Evolutionary conservation across 2,797 vertebrate genomes (phyloP).

Genomic region (Aphelocoma californica): DNA sequence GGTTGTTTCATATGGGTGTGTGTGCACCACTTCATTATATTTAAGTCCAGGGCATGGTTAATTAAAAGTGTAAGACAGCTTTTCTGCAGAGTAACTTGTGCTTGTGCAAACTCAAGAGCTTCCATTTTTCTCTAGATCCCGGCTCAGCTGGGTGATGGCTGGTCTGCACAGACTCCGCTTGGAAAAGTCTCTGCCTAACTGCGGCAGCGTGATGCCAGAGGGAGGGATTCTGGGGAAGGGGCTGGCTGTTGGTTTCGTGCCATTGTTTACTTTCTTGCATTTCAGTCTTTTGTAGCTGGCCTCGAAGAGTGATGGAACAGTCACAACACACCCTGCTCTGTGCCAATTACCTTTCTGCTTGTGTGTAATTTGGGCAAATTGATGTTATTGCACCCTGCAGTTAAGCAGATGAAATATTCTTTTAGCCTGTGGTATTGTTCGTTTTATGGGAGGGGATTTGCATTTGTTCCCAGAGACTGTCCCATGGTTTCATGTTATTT

Average conservation of each 20-base stretch:
- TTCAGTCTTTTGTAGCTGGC: conserved; percentile 56
- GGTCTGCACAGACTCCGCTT: neutral
- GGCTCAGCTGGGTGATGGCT: neutral
- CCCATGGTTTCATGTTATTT: rapidly evolving
- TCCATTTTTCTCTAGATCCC: neutral
- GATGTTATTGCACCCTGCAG: conserved; percentile 40
- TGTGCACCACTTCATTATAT: neutral
- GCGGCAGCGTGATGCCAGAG: conserved; percentile 51
- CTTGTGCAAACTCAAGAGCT: neutral
- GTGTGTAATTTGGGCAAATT: conserved; percentile 57
- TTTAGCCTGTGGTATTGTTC: neutral
- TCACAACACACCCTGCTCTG: conserved; percentile 42
- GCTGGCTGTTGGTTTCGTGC: conserved; percentile 51
- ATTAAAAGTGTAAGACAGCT: neutral
- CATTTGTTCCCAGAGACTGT: neutral
- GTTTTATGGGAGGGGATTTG: neutral
- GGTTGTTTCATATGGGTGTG: neutral
- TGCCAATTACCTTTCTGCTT: conserved; percentile 56
- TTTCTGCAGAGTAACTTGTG: neutral
- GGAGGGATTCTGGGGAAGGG: conserved; percentile 61
- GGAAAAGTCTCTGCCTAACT: neutral
- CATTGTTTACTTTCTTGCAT: conserved; percentile 73
- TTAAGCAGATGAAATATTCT: conserved; percentile 38
- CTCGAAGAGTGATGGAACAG: conserved; percentile 46
- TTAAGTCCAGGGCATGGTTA: neutral